These are phyloP conservation scores for Psephotus haematonotus DNA, from an alignment of 2,113 vertebrate species.

Conservation along the genomic window DNA sequence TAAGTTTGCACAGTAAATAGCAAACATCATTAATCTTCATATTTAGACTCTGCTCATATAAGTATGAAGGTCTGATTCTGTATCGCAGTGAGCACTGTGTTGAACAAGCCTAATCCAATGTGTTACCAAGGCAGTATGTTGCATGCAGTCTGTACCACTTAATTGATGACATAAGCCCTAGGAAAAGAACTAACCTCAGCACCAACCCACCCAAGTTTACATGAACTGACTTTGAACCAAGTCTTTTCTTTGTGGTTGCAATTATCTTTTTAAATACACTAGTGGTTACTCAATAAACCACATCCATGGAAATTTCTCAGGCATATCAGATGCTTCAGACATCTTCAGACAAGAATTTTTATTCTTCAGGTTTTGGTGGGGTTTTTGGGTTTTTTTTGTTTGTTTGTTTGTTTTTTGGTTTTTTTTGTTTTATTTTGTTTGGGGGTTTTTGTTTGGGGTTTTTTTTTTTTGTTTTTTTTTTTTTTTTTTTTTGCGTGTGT, in stretches of 20 bases:
- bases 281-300: not conserved
- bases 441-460: not conserved
- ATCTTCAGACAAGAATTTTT: not conserved
- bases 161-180: not conserved
- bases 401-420: not conserved
- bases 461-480: not conserved
- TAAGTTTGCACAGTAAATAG: not conserved
- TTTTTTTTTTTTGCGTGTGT: not conserved
- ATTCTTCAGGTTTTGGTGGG: not conserved
- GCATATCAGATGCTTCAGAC: not conserved
- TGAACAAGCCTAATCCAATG: not conserved
- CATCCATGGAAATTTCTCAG: not conserved
- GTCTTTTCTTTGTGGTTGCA: not conserved
- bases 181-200: not conserved
- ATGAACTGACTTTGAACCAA: not conserved
- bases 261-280: not conserved
- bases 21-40: not conserved
- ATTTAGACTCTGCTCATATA: not conserved
- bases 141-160: not conserved
- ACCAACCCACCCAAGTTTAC: not conserved
- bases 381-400: not conserved
- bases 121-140: not conserved
- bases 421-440: too few species aligned
- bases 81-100: too few species aligned
- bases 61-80: accelerated